Percentiles rank a stretch among this genome's conserved stretches.
Evolutionary conservation across 2,113 vertebrate species (phyloP).

Genomic region (Oncorhynchus tshawytscha): DNA sequence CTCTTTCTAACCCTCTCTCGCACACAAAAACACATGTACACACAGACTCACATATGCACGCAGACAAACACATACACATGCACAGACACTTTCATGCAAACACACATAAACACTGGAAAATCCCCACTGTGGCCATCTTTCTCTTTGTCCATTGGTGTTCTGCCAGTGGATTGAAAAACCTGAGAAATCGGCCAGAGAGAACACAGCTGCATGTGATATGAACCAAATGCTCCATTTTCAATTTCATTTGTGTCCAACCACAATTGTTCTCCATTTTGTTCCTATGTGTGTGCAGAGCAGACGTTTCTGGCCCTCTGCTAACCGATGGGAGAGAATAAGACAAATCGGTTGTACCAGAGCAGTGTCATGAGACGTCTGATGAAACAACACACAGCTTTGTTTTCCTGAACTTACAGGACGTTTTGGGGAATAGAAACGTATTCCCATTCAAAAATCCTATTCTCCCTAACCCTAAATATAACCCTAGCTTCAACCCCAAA

Average conservation of each 20-base stretch:
- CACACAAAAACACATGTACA: neutral
- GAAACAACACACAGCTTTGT: too few species aligned
- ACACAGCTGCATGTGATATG: conserved; percentile 24
- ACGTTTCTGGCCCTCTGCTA: conserved; percentile 6
- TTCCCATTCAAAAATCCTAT: too few species aligned
- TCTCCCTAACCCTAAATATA: too few species aligned
- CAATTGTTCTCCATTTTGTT: conserved; percentile 51
- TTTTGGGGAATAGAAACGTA: too few species aligned
- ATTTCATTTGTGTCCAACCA: conserved; percentile 40
- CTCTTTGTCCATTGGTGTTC: neutral
- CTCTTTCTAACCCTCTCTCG: too few species aligned
- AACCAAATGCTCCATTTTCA: conserved; percentile 22
- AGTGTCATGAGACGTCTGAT: too few species aligned
- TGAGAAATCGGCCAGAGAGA: neutral
- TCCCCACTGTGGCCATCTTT: too few species aligned
- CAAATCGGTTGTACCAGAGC: too few species aligned
- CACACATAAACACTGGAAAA: neutral
- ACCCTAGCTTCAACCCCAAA: too few species aligned
- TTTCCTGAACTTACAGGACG: too few species aligned
- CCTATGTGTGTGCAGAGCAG: neutral
- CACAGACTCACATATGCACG: neutral
- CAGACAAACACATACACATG: neutral
- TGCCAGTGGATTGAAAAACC: neutral
- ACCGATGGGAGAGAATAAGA: neutral
- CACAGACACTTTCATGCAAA: neutral